Evolutionary conservation across 2,797 vertebrate genomes (phyloP), one percentile per base, ranked within the genome.

Genomic region (Cyclura pinguis): DNA sequence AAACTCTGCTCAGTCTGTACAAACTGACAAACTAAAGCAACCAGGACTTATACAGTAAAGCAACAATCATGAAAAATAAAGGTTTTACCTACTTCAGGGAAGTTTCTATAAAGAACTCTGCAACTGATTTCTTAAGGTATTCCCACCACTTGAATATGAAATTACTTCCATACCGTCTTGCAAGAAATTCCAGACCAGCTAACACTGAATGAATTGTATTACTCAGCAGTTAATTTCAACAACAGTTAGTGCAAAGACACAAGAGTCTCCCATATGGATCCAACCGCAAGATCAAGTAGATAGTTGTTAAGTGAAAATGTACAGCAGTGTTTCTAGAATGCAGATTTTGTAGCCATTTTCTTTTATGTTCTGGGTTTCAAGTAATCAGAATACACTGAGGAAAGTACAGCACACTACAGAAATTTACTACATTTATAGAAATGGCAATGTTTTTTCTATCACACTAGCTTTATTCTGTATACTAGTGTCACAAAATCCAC

Each of bases 241-340:
- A 76, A 27, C 16, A 29, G 8, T 78, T 29, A 18, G 2, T 24
- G 16, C n/a, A 47, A 42, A 55, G 32, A 24, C 72, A 50, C 47
- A 78, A 59, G 35, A 57, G 52, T 77, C 88, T 62, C 62, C 38
- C 50, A 77, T 35, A 52, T 38, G 52, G 73, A 89, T 87, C 50
- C 80, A 89, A 73, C 52, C 78, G 62, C 88, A 84, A 74, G 80
- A 87, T 92, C 88, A 80, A 83, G 80, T 72, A 62, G 74, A 84
- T 24, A 84, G 38, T 24, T 84, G 32, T 86, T 80, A 78, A 72
- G 27, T 80, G 73, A 84, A 91, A 80, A 87, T 50, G 42, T 78
- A n/a, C 55, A 86, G 64, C 20, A 74, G 38, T 67, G 50, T 77
- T 84, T 86, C 50, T 59, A 57, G 59, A 72, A 87, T 24, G 72